Base-by-base conservation (phyloP, 92 coral and sea anemone species). In the Bergia puertoricense region DNA sequence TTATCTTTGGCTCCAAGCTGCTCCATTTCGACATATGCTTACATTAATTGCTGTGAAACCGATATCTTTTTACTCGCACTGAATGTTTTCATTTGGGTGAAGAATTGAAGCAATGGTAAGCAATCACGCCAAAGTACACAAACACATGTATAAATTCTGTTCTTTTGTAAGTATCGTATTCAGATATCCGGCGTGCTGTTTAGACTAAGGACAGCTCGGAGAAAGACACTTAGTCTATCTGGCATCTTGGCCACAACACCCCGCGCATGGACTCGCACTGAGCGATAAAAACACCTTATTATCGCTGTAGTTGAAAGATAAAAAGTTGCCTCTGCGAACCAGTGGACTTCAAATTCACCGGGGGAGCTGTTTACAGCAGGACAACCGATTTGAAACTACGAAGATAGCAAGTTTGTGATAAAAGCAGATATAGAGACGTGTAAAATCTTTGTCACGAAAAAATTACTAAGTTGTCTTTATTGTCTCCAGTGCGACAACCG, bases 61-160 rank as follows among this genome's bases (percentile, higher is more conserved):
- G 87, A 84, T 84, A 84, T 48, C 79, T 30, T 40, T 66, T 6
- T 67, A 84, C 77, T 84, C 36, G 9, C 30, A 41, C 79, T 44
- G 87, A 84, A 84, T 84, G 87, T 84, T 71, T 84, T 84, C 79
- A 71, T 84, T 84, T 84, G 37, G 46, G n/a, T 51, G 59, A 59
- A 84, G 79, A 84, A 84, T 43, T 69, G 87, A 84, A 84, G 48
- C 16, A 69, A 84, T 84, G 79, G 65, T 14, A 6, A 8, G 78
- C 56, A 69, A 84, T 71, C 87, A 72, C 79, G 67, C 68, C 79
- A 84, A 51, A 48, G 79, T 71, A 84, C 79, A 84, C 87, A 84
- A 84, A 84, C 67, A 84, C 56, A 46, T 84, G 77, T 20, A 30
- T 46, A 71, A 46, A 68, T 71, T 51, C 78, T 39, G 51, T 15